A percentile compares a stretch with the other conserved stretches of the same genome.
Evolutionary conservation across 2,797 vertebrate species (phyloP).

Genomic region (Enteromius anoplus): DNA sequence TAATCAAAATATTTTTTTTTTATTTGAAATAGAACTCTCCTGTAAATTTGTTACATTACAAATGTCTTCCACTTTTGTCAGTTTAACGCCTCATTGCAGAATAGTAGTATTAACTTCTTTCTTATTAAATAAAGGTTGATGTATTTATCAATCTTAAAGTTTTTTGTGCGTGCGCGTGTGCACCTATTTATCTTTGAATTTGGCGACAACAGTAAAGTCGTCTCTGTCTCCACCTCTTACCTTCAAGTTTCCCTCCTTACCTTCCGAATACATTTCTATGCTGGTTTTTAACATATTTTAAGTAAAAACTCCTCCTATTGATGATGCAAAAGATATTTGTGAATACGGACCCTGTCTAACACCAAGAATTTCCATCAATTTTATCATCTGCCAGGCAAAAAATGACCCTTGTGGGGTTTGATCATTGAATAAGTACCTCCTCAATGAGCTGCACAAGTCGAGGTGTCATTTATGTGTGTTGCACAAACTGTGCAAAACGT

Average conservation of each 20-base stretch:
- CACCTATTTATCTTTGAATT: background rate
- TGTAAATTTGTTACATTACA: background rate
- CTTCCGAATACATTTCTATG: background rate
- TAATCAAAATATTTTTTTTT: background rate
- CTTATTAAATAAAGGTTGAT: too few species aligned
- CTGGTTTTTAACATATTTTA: background rate
- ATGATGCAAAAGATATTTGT: background rate
- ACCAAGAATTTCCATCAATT: background rate
- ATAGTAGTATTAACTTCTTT: background rate
- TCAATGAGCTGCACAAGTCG: background rate
- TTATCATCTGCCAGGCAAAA: background rate
- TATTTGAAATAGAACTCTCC: background rate
- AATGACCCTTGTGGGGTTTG: background rate
- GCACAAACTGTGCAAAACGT: background rate
- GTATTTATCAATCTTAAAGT: too few species aligned
- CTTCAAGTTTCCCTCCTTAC: background rate
- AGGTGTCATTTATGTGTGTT: background rate
- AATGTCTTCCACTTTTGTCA: background rate
- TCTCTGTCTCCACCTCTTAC: background rate
- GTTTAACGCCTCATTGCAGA: background rate
- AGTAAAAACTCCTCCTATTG: background rate
- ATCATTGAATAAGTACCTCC: background rate
- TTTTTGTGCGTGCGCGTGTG: too few species aligned
- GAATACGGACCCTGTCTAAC: background rate
- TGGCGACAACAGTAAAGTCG: background rate